Conservation (phyloP, 2,888 invertebrate genomes). For the Agrochola lychnidis region DNA sequence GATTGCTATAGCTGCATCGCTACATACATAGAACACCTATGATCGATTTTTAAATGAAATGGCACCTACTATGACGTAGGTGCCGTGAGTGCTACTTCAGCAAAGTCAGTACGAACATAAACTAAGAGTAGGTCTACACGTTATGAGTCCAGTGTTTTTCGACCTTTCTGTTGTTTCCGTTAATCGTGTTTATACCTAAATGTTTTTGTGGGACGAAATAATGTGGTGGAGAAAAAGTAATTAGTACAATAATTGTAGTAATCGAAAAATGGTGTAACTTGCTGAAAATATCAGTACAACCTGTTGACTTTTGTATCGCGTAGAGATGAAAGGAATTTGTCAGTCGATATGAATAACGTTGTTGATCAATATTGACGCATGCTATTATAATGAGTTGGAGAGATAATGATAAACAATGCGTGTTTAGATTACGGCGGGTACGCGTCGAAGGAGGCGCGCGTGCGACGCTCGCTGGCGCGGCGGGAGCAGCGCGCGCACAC, state of each 20-base stretch:
- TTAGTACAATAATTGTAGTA: slow-evolving; percentile 3
- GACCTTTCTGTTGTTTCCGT: slow-evolving; percentile 9
- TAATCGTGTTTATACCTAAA: slow-evolving; percentile 1
- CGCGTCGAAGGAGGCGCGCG: slow-evolving; percentile 85
- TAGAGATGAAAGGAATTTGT: slow-evolving; percentile 44
- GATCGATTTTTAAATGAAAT: slow-evolving; percentile 60
- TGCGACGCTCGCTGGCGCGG: slow-evolving; percentile 82
- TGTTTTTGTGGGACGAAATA: slow-evolving; percentile 29
- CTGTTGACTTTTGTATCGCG: slow-evolving; percentile 38
- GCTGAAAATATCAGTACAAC: slow-evolving; percentile 22
- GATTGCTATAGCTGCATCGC: slow-evolving; percentile 48
- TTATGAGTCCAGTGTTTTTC: slow-evolving; percentile 16
- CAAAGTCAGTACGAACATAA: slow-evolving; percentile 27
- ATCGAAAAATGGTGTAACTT: slow-evolving; percentile 5
- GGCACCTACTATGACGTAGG: slow-evolving; percentile 49
- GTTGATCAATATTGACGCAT: slow-evolving; percentile 53
- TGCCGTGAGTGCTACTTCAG: slow-evolving; percentile 40
- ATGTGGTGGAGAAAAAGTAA: slow-evolving; percentile 48
- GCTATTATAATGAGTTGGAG: slow-evolving; percentile 44
- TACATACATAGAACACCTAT: slow-evolving; percentile 51
- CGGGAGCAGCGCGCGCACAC: slow-evolving; percentile 84
- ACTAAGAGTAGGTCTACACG: slow-evolving; percentile 22
- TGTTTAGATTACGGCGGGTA: slow-evolving; percentile 86
- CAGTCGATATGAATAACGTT: slow-evolving; percentile 33
- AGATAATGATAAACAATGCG: slow-evolving; percentile 47